Conservation (phyloP, 1,140 invertebrate species). For the Ceratina australensis region DNA sequence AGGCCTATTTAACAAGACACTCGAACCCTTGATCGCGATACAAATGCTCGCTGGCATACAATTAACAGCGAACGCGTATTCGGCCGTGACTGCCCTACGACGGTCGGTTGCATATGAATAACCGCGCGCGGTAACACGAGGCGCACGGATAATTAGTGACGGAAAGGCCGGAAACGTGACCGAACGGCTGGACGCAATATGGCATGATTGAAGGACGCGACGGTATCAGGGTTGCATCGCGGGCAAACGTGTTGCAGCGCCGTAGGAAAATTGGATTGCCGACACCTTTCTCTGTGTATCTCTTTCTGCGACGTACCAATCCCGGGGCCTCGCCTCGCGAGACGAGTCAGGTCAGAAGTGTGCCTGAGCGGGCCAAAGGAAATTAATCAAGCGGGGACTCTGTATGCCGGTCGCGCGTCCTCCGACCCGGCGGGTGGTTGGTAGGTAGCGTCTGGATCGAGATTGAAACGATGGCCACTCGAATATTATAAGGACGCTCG, state of each 20-base stretch:
- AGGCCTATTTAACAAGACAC: not conserved
- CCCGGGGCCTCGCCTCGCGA: not conserved
- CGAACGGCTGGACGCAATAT: slow-evolving; percentile 18
- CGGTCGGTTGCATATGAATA: slow-evolving; percentile 24
- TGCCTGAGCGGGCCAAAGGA: slow-evolving; percentile 56
- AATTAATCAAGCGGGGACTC: slow-evolving; percentile 67
- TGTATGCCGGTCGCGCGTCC: slow-evolving; percentile 44
- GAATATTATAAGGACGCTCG: slow-evolving; percentile 61
- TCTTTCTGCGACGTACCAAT: not conserved
- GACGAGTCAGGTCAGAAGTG: slow-evolving; percentile 51
- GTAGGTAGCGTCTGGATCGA: too few species aligned
- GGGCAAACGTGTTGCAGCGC: not conserved
- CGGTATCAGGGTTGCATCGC: not conserved
- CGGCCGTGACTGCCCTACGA: slow-evolving; percentile 6
- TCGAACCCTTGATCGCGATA: not conserved
- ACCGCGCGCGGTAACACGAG: slow-evolving; percentile 40
- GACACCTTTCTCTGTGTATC: not conserved
- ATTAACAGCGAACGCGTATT: slow-evolving; percentile 10
- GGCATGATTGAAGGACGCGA: slow-evolving; percentile 26
- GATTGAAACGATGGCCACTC: slow-evolving; percentile 54
- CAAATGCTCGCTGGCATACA: not conserved
- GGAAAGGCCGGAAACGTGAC: slow-evolving; percentile 52
- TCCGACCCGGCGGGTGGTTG: slow-evolving; percentile 46
- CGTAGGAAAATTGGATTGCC: slow-evolving; percentile 38
- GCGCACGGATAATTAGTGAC: slow-evolving; percentile 55